Evolutionary conservation across 2,113 vertebrate species (phyloP), one percentile per base, ranked within the genome.

Genomic region (Cyanistes caeruleus): DNA sequence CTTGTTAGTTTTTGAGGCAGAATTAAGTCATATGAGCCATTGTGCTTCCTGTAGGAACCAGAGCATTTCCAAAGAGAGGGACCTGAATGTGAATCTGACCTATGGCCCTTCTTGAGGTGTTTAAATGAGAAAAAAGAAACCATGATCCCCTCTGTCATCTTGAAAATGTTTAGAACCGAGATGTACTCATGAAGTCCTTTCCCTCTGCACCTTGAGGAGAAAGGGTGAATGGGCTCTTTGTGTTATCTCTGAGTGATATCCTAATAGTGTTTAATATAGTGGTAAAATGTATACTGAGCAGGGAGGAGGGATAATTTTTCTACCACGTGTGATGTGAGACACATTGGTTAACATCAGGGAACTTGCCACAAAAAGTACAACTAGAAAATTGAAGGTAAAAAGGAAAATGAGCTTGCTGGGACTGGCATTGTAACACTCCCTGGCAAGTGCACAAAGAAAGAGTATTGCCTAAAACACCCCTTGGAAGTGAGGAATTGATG

Each of bases 141-240:
- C 58, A 76, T 90, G 53, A 88, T 21, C 44, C 51, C 15, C 19
- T 43, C 68, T 88, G 68, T 67, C 59, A 85, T 79, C 46, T 39
- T 58, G 39, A 84, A 96, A 95, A 77, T 44, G 46, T 94, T 91
- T 93, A 65, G 53, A 74, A 52, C 41, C 89, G 69, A 80, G 24
- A 60, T 81, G 80, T 51, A 46, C 80, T 87, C 18, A 19, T n/a
- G 74, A 81, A 79, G 39, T 51, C 28, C 31, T 92, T 87, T 49
- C 15, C 83, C 30, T 77, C 63, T 88, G 68, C 55, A 75, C 35
- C 70, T 87, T 63, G 55, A 88, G 68, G 35, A 88, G 59, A 76
- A 73, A 63, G 59, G 21, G 44, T 91, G 89, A 92, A 89, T 39
- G 24, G 63, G 31, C 16, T 87, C 27, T 83, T 89, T 77, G 60